Evolutionary conservation across 2,113 vertebrate species (phyloP), one percentile per base, ranked within the genome.

Genomic region (Gnathonemus echidnorhynchus): DNA sequence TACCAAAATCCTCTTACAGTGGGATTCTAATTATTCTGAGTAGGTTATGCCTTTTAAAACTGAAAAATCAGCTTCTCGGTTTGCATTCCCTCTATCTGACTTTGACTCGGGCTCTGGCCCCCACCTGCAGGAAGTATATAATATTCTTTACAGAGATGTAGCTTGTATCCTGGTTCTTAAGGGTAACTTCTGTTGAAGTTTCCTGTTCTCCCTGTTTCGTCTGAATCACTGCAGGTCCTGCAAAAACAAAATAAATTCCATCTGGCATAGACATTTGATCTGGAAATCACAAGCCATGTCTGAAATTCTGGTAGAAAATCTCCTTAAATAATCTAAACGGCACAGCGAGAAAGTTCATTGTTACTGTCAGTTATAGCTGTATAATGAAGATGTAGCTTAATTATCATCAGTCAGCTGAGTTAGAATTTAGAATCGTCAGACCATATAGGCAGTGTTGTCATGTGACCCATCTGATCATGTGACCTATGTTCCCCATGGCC

Each of bases 1-100:
- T 94, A 86, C 62, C 62, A 66, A 31, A 91, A 92, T 92, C 92
- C 94, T 95, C 83, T 89, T 66, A 89, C 50, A 39, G 45, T 39
- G 87, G 31, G 31, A 27, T 88, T 87, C 91, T 56, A 90, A 93
- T 91, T 93, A 89, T 62, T 91, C 7, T 92, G 92, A 92, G 92
- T 93, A 94, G 94, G 93, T 95, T 92, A 94, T 56, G 46, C 50
- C 24, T 56, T 53, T 27, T 56, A 53, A 39, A 24, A 91, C 92
- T 94, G 90, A 92, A 93, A 90, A 90, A 95, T 94, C 94, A 94
- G 92, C 92, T 95, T 94, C 92, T 95, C 95, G 94, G 95, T 96
- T 95, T 93, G 93, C 95, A 35, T 53, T 87, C 13, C 39, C 15
- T 56, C 1, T 87, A 2, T 50, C n/a, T 87, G 39, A 6, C 46